Evolutionary conservation across 2,797 vertebrate species (phyloP), one percentile per base, ranked within the genome.

Genomic region (Remorina albescens): DNA sequence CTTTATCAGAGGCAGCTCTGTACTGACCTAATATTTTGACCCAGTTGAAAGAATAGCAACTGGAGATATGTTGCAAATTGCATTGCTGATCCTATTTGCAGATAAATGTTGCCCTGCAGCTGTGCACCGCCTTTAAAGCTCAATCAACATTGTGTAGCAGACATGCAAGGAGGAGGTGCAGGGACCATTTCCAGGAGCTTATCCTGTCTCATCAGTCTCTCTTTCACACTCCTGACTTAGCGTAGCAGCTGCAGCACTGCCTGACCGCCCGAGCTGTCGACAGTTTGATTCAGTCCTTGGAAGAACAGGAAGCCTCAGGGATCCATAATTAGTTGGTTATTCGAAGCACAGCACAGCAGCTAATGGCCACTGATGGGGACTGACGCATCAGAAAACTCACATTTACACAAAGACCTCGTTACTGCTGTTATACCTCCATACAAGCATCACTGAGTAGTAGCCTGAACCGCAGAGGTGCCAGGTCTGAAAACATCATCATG

Each of bases 21-120:
- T 13, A 36, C 75, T 82, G 86, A 87, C 83, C 87, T 79, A 78
- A 79, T 86, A 86, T 82, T 60, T 36, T 87, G 88, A 87, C 85
- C 89, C 73, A 87, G 69, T 80, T 90, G 26, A 78, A 82, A 81
- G 64, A 50, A 79, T 70, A 74, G 82, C 46, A 60, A 28, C 64
- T 21, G 26, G 59, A 60, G 41, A 76, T 44, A 75, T 73, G 84
- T 82, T 61, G 30, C 62, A 80, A 76, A 85, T 81, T 71, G 58
- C 75, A 66, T 56, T 2, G 15, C 37, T 8, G 19, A 80, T 63
- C 73, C 42, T 79, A 37, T 81, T 81, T 82, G 72, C 76, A 78
- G 82, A 71, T 55, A 67, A 55, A 68, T 67, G 74, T 72, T 56
- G 30, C 56, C 69, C 71, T 56, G 53, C 8, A 65, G 81, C 77